Evolutionary conservation across 2,113 vertebrate species (phyloP), one percentile per base, ranked within the genome.

Genomic region (Catharus bicknelli): DNA sequence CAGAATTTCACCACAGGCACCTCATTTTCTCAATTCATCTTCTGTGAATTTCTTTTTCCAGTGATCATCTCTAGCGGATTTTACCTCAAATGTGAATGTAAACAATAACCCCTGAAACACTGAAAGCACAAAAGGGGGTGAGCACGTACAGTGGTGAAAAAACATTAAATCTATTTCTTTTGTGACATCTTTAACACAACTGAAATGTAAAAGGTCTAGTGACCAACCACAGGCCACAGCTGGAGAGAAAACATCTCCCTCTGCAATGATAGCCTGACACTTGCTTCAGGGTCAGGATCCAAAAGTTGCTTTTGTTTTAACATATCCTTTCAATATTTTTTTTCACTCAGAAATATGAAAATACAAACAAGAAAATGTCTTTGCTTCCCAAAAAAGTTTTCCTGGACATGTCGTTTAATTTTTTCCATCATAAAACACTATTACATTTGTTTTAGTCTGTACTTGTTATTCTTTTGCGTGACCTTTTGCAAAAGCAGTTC

Each of bases 1-100:
- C 76, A 86, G 95, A 92, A 89, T 34, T 83, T 96, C 94, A 79
- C 96, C 83, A 70, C 86, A 94, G 96, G 96, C 80, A 94, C 79
- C 91, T 91, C 75, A 88, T 86, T 92, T 92, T 83, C 91, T 86
- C 88, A 47, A 42, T 76, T 83, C 69, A 54, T 82, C 86, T n/a
- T 93, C 69, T 53, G 86, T 38, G 82, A 87, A 74, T 63, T 87
- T 82, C 63, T 87, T 80, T 90, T 91, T 91, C 64, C 61, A 67
- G 86, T 58, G 82, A 76, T 94, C 79, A 67, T 84, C 75, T 83
- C 90, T 40, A 81, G 73, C n/a, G 17, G 74, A 64, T 97, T 83
- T 94, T 63, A 84, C 78, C 94, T 88, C 62, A 87, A 90, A 93
- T 34, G 38, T 83, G 94, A 94, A 89, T 63, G 59, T 55, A 97